Evolutionary conservation across 2,888 invertebrate genomes (phyloP).

Genomic region (Microctonus brassicae): DNA sequence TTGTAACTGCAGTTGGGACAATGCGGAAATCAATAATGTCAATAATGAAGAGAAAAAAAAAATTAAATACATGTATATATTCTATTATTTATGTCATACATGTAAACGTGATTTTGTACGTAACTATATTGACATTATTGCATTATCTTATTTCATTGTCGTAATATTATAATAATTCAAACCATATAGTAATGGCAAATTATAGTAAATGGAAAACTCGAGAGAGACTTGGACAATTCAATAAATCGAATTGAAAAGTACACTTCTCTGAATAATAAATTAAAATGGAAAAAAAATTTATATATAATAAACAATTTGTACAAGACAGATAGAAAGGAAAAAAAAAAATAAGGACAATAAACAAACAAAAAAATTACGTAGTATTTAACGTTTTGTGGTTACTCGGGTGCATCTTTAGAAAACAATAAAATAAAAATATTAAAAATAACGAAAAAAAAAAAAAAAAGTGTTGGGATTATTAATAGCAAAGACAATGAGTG

Average conservation of each 20-base stretch:
- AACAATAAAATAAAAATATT: slow-evolving; percentile 3
- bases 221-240: background rate
- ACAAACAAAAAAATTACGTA: background rate
- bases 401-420: background rate
- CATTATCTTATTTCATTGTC: background rate
- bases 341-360: background rate
- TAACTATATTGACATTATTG: background rate
- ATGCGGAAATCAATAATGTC: background rate
- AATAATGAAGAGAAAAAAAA: background rate
- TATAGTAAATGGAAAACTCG: background rate
- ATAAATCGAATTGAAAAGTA: background rate
- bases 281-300: too few species aligned
- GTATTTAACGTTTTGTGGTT: slow-evolving; percentile 1
- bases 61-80: background rate
- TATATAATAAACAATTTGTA: too few species aligned
- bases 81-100: background rate
- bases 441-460: background rate
- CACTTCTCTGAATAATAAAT: background rate
- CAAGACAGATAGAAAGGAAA: background rate
- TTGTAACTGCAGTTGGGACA: background rate
- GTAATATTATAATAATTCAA: background rate
- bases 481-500: slow-evolving; percentile 11
- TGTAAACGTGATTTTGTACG: background rate
- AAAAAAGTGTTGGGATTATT: slow-evolving; percentile 4
- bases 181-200: slow-evolving; percentile 5